These are phyloP conservation scores for Stegophylla sp. DNA, from an alignment of 2,888 invertebrate genomes.

Conservation along the genomic window DNA sequence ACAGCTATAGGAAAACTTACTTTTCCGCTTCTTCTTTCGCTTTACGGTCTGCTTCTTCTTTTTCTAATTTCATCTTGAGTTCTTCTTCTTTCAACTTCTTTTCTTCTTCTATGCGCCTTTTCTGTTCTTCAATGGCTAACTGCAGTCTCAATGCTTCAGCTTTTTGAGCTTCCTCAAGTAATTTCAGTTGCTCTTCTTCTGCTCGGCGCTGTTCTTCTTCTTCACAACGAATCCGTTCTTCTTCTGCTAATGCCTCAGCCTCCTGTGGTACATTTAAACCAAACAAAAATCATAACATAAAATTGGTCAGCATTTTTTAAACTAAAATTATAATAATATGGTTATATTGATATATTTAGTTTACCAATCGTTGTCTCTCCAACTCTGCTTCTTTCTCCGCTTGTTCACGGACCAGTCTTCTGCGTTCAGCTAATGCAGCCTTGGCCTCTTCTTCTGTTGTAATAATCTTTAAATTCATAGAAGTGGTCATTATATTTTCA, in stretches of 20 bases:
- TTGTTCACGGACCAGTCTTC: slow-evolving; percentile 87
- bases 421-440: slow-evolving; percentile 87
- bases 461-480: slow-evolving; percentile 70
- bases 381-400: slow-evolving; percentile 88
- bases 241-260: slow-evolving; percentile 76
- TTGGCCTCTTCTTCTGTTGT: slow-evolving; percentile 93
- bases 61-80: slow-evolving; percentile 71
- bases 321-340: neutral
- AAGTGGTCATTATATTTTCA: slow-evolving; percentile 68
- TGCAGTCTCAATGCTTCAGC: slow-evolving; percentile 86
- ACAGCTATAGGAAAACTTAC: slow-evolving; percentile 63
- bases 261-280: slow-evolving; percentile 66
- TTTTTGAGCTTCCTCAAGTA: slow-evolving; percentile 80
- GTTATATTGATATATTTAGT: slow-evolving; percentile 56
- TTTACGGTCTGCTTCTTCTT: slow-evolving; percentile 79
- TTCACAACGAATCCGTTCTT: slow-evolving; percentile 76
- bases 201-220: slow-evolving; percentile 83
- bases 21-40: slow-evolving; percentile 85
- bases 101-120: slow-evolving; percentile 81
- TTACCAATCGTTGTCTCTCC: slow-evolving; percentile 73
- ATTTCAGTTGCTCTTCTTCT: slow-evolving; percentile 79
- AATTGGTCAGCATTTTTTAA: too few species aligned
- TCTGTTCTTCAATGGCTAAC: slow-evolving; percentile 81
- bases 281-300: slow-evolving; percentile 13
- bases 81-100: slow-evolving; percentile 74